Percentiles rank a stretch among this genome's conserved stretches.
These are phyloP conservation scores for Perca schrenkii DNA, from an alignment of 2,113 vertebrate genomes.

Conservation along the genomic window DNA sequence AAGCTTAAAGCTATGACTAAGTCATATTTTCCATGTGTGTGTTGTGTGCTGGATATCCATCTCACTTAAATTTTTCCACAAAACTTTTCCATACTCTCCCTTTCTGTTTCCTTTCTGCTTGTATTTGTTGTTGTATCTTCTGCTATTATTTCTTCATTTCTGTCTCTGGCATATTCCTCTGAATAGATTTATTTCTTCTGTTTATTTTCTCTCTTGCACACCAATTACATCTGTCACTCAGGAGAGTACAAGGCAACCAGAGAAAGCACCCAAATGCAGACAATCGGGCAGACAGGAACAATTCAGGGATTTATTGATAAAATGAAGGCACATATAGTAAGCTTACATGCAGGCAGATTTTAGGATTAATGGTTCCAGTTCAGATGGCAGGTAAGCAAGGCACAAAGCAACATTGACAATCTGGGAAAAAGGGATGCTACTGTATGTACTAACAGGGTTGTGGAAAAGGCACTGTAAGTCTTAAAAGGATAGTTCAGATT, in stretches of 20 bases:
- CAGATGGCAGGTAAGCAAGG: not conserved
- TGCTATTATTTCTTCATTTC: not conserved
- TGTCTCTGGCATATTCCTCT: not conserved
- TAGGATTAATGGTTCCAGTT: not conserved
- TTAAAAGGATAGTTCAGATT: not conserved
- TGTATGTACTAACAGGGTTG: not conserved
- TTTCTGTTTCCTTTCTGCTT: not conserved
- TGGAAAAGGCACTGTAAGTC: not conserved
- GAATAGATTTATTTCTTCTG: not conserved
- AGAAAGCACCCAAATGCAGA: not conserved
- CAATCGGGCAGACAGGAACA: not conserved
- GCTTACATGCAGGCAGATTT: not conserved
- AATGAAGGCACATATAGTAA: not conserved
- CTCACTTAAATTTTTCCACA: conserved; percentile 19
- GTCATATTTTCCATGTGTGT: conserved; percentile 61
- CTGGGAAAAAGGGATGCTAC: not conserved
- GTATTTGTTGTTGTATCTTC: not conserved
- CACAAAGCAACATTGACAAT: not conserved
- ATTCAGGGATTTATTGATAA: not conserved
- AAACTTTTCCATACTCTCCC: conserved; percentile 19
- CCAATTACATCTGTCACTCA: not conserved
- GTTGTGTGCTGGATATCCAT: conserved; percentile 36
- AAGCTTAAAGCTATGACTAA: conserved; percentile 23
- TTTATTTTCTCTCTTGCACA: not conserved
- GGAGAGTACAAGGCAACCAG: not conserved